phyloP scores from a whole-genome alignment of 2,113 vertebrate genomes.

The Monopterus albus region DNA sequence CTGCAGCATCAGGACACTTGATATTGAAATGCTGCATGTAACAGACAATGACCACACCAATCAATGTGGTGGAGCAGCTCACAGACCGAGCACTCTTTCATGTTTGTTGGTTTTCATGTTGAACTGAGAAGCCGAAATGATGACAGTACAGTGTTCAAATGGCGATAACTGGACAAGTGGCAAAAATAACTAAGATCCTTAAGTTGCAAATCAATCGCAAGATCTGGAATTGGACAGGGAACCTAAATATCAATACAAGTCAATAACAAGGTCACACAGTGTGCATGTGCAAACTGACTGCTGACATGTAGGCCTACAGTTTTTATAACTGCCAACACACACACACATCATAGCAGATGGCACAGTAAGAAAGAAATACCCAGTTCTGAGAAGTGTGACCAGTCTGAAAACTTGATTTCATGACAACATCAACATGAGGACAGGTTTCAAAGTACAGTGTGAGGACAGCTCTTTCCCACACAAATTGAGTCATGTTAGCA shows the following conservation, averaged over 20 bases:
- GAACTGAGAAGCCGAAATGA: conserved; percentile 18
- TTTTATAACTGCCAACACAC: background rate
- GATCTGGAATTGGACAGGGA: conserved; percentile 8
- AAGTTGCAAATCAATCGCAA: background rate
- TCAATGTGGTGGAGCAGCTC: background rate
- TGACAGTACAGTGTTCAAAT: conserved; percentile 10
- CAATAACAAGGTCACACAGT: conserved; percentile 2
- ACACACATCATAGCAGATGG: background rate
- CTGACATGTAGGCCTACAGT: background rate
- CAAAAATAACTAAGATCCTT: background rate
- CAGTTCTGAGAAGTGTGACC: background rate
- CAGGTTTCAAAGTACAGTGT: conserved; percentile 6
- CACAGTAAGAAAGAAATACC: background rate
- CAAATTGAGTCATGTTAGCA: conserved; percentile 24
- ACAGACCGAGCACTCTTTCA: conserved; percentile 4
- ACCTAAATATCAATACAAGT: conserved; percentile 9
- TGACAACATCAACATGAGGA: conserved; percentile 9
- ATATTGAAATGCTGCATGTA: conserved; percentile 11
- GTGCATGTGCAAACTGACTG: background rate
- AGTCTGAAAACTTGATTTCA: conserved; percentile 4
- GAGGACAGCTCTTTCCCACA: background rate
- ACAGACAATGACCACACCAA: conserved; percentile 8
- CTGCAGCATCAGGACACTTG: background rate
- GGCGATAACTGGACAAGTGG: conserved; percentile 26
- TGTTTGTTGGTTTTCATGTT: conserved; percentile 17